phyloP scores from a whole-genome alignment of 1,140 invertebrate genomes.

The Ceratoteleas bidentatus region DNA sequence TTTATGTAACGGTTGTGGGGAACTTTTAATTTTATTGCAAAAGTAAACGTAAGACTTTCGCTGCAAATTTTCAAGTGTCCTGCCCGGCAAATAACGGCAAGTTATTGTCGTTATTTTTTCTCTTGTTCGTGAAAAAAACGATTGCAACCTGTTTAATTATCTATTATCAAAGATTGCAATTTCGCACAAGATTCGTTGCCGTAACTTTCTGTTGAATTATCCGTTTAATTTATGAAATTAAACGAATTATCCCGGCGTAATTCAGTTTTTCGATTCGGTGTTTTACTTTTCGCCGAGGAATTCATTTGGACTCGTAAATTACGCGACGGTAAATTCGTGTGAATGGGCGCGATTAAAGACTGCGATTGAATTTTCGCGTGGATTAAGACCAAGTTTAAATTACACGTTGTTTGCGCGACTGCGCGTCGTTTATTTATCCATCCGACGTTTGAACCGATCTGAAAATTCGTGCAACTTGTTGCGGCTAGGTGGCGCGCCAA shows the following conservation, averaged over 20 bases:
- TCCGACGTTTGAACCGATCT: no score
- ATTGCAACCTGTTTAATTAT: conserved; percentile 3
- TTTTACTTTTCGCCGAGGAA: conserved; percentile 17
- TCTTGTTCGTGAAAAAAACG: neutral
- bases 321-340: conserved; percentile 9
- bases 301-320: conserved; percentile 25
- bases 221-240: conserved; percentile 31
- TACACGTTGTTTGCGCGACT: conserved; percentile 6
- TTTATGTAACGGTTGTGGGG: no score
- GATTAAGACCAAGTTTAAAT: conserved; percentile 18
- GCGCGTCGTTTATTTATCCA: neutral
- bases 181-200: conserved; percentile 4
- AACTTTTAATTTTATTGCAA: no score
- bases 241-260: conserved; percentile 7
- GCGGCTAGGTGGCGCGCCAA: no score
- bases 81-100: no score
- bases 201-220: conserved; percentile 23
- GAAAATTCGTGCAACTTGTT: no score
- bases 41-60: no score
- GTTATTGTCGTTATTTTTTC: neutral
- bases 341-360: conserved; percentile 11
- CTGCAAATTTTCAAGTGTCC: no score
- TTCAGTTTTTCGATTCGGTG: conserved; percentile 12
- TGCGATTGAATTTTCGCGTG: neutral
- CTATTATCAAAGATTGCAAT: conserved; percentile 26